Percentiles rank a stretch among this genome's conserved stretches.
These are phyloP conservation scores for Podarcis cretensis DNA, from an alignment of 2,113 vertebrate species.

Conservation along the genomic window DNA sequence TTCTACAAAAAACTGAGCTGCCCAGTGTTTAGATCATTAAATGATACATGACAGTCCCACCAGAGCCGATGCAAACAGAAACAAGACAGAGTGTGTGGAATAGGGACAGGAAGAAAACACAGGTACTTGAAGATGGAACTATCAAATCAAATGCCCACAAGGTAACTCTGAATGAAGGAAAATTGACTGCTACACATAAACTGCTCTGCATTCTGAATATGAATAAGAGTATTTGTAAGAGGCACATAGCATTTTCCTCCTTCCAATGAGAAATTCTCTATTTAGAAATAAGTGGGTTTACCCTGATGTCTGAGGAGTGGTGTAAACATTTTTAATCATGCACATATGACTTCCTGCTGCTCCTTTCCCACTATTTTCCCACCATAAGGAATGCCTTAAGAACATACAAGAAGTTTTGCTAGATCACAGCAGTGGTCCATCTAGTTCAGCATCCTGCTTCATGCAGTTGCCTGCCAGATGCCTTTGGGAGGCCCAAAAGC, in stretches of 20 bases:
- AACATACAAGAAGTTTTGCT: background rate
- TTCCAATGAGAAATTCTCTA: background rate
- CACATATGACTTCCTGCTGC: background rate
- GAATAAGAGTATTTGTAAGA: background rate
- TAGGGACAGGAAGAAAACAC: constrained; percentile 43
- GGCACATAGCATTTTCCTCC: background rate
- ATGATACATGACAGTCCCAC: constrained; percentile 62
- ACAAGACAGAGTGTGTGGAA: constrained; percentile 37
- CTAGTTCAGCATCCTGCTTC: background rate
- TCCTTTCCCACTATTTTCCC: background rate
- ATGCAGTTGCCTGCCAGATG: background rate
- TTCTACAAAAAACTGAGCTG: constrained; percentile 30
- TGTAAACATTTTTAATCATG: background rate
- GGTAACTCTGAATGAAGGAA: background rate
- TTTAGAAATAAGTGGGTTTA: background rate
- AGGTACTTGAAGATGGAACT: constrained; percentile 36
- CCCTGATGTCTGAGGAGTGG: background rate
- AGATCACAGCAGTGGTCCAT: background rate
- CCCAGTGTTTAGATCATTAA: constrained; percentile 41
- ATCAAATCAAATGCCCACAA: background rate
- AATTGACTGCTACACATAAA: background rate
- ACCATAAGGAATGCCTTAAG: background rate
- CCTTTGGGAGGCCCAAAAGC: background rate
- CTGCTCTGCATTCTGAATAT: background rate
- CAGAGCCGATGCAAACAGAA: constrained; percentile 54